phyloP scores from a whole-genome alignment of 2,797 vertebrate species.

The Triplophysa bombifrons region DNA sequence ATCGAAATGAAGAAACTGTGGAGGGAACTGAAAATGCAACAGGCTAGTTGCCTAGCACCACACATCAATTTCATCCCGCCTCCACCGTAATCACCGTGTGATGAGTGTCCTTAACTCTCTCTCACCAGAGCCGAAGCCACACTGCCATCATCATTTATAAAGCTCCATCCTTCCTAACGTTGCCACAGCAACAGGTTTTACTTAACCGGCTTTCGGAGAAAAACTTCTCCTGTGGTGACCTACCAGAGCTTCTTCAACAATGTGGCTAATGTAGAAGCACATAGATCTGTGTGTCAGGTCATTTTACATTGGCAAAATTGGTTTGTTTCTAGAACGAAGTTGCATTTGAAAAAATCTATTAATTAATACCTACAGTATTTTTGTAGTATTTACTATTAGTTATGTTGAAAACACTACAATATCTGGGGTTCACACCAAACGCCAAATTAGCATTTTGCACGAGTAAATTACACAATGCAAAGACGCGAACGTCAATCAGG shows the following conservation, averaged over 20 bases:
- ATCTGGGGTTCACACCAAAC: too few relatives aligned
- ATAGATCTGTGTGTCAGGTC: neutral
- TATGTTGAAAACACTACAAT: too few relatives aligned
- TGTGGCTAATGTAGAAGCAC: neutral
- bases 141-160: slow-evolving; percentile 22
- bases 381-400: too few relatives aligned
- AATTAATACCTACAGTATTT: too few relatives aligned
- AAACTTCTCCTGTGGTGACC: neutral
- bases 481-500: too few relatives aligned
- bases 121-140: slow-evolving; percentile 48
- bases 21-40: slow-evolving; percentile 32
- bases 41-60: slow-evolving; percentile 63
- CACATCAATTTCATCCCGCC: slow-evolving; percentile 43
- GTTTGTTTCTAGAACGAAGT: too few relatives aligned
- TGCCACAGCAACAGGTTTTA: neutral
- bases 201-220: neutral
- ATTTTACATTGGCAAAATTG: neutral
- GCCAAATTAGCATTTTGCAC: too few relatives aligned
- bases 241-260: slow-evolving; percentile 19
- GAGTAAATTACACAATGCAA: too few relatives aligned
- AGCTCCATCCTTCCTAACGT: neutral
- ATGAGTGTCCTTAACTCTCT: slow-evolving; percentile 70
- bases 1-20: neutral
- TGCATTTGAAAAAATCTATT: too few relatives aligned
- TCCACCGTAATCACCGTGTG: slow-evolving; percentile 45